Evolutionary conservation across 2,113 vertebrate genomes (phyloP).

Genomic region (Callithrix jacchus): DNA sequence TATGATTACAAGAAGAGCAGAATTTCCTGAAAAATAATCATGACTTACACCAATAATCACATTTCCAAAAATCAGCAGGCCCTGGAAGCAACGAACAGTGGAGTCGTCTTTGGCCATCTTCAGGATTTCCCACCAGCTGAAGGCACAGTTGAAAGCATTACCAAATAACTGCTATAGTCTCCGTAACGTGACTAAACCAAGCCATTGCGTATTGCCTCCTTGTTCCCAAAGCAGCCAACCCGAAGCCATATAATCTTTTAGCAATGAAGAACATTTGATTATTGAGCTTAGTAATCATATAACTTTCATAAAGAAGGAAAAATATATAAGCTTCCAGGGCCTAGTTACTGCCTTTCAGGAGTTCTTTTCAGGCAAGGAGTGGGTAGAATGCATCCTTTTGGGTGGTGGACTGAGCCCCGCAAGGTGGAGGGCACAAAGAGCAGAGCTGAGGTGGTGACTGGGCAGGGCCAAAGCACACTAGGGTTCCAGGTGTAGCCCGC

Average conservation of each 20-base stretch:
- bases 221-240: background rate
- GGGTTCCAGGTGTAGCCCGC: background rate
- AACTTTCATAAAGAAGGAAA: background rate
- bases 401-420: background rate
- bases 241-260: background rate
- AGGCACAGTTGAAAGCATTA: slow-evolving; percentile 20
- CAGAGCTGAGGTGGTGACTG: background rate
- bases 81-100: slow-evolving; percentile 82
- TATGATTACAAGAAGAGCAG: background rate
- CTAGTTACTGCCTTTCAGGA: background rate
- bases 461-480: accelerated
- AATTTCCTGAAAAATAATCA: slow-evolving; percentile 6
- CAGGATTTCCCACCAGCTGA: slow-evolving; percentile 37
- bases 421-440: background rate
- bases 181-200: background rate
- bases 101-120: slow-evolving; percentile 83
- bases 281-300: background rate
- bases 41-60: slow-evolving; percentile 86
- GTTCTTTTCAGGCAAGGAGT: background rate
- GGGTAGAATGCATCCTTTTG: background rate
- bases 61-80: slow-evolving; percentile 85
- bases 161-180: background rate
- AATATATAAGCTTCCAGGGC: background rate
- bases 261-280: background rate
- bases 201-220: background rate